These are phyloP conservation scores for Parazoanthus atlanticus DNA, from an alignment of 92 coral and sea anemone genomes.

Conservation along the genomic window DNA sequence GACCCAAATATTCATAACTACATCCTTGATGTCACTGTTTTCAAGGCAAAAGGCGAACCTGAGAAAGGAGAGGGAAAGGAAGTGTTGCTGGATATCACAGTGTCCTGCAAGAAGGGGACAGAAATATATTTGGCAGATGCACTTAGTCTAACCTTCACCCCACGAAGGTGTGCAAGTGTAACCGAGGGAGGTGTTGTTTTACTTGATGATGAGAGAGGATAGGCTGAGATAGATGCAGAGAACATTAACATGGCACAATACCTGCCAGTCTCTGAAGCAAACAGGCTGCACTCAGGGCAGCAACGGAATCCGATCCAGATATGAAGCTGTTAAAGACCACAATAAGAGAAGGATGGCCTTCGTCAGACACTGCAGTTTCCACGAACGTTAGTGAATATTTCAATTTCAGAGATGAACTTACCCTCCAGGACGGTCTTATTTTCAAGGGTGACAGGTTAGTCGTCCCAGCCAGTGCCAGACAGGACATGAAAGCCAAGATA, in stretches of 20 bases:
- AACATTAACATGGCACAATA: conserved; percentile 47
- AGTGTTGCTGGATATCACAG: conserved; percentile 27
- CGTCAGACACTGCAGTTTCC: not conserved
- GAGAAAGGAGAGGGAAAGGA: conserved; percentile 56
- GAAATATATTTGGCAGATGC: conserved; percentile 34
- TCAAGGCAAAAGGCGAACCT: conserved; percentile 12
- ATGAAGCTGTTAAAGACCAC: conserved; percentile 40
- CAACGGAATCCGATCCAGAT: conserved; percentile 42
- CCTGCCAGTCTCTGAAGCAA: conserved; percentile 48
- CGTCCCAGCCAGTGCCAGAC: conserved; percentile 7
- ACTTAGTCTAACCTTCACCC: conserved; percentile 18
- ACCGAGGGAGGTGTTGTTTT: not conserved
- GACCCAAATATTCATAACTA: conserved; percentile 26
- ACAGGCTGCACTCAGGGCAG: conserved; percentile 26
- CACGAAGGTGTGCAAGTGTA: not conserved
- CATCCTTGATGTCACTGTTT: conserved; percentile 22
- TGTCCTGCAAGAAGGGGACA: conserved; percentile 41
- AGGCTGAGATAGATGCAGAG: conserved; percentile 39
- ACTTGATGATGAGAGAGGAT: conserved; percentile 23
- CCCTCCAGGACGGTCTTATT: conserved; percentile 21
- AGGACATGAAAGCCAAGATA: conserved; percentile 24
- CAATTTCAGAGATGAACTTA: conserved; percentile 7
- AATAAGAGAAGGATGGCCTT: conserved; percentile 51
- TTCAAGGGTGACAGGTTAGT: conserved; percentile 24
- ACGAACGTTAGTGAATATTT: not conserved